Conservation (phyloP, 2,113 vertebrate genomes). For the Harpagus bidentatus region DNA sequence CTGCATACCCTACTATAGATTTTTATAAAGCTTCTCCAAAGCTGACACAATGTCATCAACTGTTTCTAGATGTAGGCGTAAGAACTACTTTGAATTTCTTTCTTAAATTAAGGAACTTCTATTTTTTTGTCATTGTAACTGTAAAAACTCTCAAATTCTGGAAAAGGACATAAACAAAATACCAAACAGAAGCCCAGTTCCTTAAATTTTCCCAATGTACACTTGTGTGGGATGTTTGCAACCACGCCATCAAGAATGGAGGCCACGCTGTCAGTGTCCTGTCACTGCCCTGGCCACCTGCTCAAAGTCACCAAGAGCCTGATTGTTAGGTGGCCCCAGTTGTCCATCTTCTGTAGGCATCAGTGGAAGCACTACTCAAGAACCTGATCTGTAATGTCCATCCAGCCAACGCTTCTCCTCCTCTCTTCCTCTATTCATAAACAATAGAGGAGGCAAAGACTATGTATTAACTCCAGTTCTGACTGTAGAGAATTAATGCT, state of each 20-base stretch:
- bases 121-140: background rate
- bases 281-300: background rate
- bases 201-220: background rate
- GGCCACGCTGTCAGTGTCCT: background rate
- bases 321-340: background rate
- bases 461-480: background rate
- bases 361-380: background rate
- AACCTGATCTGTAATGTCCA: background rate
- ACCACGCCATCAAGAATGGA: background rate
- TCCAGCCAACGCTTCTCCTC: background rate
- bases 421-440: background rate
- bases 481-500: background rate
- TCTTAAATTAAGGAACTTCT: background rate
- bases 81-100: background rate
- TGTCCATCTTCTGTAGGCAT: background rate
- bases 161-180: background rate
- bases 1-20: background rate
- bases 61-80: background rate
- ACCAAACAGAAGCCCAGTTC: background rate
- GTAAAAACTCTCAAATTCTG: background rate
- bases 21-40: background rate
- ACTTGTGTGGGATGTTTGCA: background rate
- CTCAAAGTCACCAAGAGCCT: background rate
- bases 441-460: background rate
- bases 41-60: background rate